Evolutionary conservation across 2,888 invertebrate genomes (phyloP).

Genomic region (Uropetala carovei): DNA sequence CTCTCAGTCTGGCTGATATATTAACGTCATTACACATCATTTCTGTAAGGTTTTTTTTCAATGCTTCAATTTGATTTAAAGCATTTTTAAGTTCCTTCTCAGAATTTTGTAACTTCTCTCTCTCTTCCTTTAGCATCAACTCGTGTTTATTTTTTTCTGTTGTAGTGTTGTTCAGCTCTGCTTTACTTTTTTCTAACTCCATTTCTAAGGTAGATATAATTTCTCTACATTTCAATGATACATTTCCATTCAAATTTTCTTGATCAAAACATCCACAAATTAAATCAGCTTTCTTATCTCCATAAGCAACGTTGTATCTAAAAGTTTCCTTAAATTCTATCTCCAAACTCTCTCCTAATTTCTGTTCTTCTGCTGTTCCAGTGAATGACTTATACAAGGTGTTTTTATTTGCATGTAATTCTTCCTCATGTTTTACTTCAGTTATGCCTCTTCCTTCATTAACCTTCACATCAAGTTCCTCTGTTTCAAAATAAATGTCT

Average conservation of each 20-base stretch:
- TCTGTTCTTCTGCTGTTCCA: neutral
- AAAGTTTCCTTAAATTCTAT: neutral
- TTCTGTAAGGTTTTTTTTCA: neutral
- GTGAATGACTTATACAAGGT: too few relatives aligned
- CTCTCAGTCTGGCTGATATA: neutral
- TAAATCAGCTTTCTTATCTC: neutral
- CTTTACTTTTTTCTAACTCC: neutral
- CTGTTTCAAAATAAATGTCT: too few relatives aligned
- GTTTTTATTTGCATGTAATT: too few relatives aligned
- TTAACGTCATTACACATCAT: neutral
- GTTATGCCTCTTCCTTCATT: too few relatives aligned
- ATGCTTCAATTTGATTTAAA: neutral
- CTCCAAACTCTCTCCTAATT: neutral
- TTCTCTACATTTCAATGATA: neutral
- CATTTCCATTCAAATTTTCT: neutral
- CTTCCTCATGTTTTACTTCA: too few relatives aligned
- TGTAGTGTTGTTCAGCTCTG: neutral
- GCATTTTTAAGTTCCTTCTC: constrained; percentile 2
- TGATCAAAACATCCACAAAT: neutral
- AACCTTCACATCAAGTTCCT: too few relatives aligned
- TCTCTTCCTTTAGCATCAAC: neutral
- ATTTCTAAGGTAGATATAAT: neutral
- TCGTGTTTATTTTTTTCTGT: neutral
- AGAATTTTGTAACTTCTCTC: neutral
- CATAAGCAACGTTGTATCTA: neutral